A percentile compares a stretch with the other conserved stretches of the same genome.
phyloP scores from a whole-genome alignment of 2,797 vertebrate genomes.

The Pygocentrus nattereri region DNA sequence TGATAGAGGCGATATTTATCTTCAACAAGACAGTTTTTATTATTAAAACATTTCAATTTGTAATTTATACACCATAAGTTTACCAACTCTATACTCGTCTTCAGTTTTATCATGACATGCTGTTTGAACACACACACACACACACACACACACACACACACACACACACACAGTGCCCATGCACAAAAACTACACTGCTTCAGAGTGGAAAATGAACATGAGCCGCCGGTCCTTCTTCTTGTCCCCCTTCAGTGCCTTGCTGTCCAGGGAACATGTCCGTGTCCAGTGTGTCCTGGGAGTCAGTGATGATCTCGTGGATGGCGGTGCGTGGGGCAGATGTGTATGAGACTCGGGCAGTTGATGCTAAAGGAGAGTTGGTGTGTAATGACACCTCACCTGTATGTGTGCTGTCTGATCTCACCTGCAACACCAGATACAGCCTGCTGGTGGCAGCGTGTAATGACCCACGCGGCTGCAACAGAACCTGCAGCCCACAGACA shows the following conservation, averaged over 20 bases:
- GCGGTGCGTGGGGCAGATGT: slow-evolving; percentile 85
- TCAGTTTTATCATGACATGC: too few relatives aligned
- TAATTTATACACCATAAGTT: too few relatives aligned
- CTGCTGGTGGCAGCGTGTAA: slow-evolving; percentile 86
- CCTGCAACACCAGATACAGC: slow-evolving; percentile 83
- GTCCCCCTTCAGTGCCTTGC: slow-evolving; percentile 91
- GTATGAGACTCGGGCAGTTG: slow-evolving; percentile 83
- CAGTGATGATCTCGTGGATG: slow-evolving; percentile 84
- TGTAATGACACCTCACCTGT: slow-evolving; percentile 87
- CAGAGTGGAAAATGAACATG: too few relatives aligned
- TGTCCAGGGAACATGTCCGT: slow-evolving; percentile 83
- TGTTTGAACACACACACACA: too few relatives aligned
- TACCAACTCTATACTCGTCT: too few relatives aligned
- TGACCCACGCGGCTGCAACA: slow-evolving; percentile 84
- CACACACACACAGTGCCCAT: too few relatives aligned
- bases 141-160: too few relatives aligned
- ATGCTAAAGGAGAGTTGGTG: slow-evolving; percentile 64
- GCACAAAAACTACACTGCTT: too few relatives aligned
- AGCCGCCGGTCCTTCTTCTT: too few relatives aligned
- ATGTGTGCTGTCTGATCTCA: slow-evolving; percentile 87
- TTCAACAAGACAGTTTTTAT: too few relatives aligned
- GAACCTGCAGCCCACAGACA: slow-evolving; percentile 73
- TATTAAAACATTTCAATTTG: too few relatives aligned
- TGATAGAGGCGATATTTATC: too few relatives aligned
- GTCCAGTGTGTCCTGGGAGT: slow-evolving; percentile 79